Base-by-base conservation (phyloP, 2,797 vertebrate genomes). In the Sphenopsis melanotis region DNA sequence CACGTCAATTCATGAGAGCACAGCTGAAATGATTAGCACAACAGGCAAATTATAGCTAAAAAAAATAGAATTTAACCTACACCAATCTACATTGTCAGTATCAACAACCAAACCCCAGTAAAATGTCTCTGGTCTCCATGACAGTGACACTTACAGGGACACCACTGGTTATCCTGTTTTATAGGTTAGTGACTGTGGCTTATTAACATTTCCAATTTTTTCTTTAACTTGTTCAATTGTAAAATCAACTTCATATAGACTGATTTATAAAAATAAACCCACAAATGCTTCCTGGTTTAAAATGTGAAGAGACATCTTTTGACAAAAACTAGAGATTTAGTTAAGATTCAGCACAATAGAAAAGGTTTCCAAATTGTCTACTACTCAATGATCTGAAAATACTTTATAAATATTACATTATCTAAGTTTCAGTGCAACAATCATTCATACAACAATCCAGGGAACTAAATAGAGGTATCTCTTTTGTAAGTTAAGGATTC, bases 301-400 rank as follows among this genome's bases (percentile, higher is more conserved):
- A 83, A 82, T 59, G 46, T 23, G 53, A 83, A 81, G 50, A 90
- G 70, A 49, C 16, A 49, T n/a, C 49, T 52, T 92, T 87, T 80
- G 83, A 92, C 49, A 90, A 74, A 87, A 92, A 42, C 17, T 60
- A 60, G 63, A 84, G 44, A 83, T 92, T 87, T 89, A 75, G 87
- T 86, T 93, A 87, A 90, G 76, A 86, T 90, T 64, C 89, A 57
- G 36, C 29, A 56, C 56, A 76, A 74, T 9, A 91, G 39, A 85
- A 93, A 71, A 83, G 16, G 39, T 86, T 95, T 95, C 72, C 66
- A 93, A 94, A 91, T 96, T 95, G 74, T 90, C 77, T 95, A 44
- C 59, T 91, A 93, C 68, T 79, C 91, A 88, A 41, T 86, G 74
- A 93, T 91, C 85, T 91, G 92, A 91, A 93, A 97, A 90, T 72